phyloP scores from a whole-genome alignment of 2,797 vertebrate species.

The Poecile montanus region DNA sequence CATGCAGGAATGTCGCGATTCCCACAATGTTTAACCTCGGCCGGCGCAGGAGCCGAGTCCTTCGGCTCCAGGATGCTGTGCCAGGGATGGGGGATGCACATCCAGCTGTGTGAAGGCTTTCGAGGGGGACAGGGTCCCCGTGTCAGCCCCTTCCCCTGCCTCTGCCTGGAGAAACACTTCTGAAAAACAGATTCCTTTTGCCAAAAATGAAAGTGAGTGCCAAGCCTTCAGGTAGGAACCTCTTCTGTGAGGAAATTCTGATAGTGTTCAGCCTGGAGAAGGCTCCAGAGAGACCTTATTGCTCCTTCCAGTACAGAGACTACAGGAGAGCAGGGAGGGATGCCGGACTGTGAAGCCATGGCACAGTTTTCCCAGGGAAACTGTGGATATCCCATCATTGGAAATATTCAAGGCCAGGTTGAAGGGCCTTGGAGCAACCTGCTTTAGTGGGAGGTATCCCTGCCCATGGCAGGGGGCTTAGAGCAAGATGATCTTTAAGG shows the following conservation, averaged over 20 bases:
- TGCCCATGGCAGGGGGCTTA: neutral
- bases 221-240: neutral
- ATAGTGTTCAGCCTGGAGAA: neutral
- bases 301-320: neutral
- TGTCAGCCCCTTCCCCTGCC: neutral
- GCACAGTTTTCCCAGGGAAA: neutral
- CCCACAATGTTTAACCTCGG: neutral
- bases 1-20: slow-evolving; percentile 25
- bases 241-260: neutral
- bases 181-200: neutral
- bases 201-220: neutral
- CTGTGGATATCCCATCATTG: neutral
- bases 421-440: accelerated
- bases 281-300: neutral
- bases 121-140: accelerated
- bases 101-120: accelerated
- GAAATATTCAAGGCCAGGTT: neutral
- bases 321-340: neutral
- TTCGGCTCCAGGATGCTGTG: neutral
- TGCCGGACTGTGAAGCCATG: neutral
- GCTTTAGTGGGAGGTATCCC: too few relatives aligned
- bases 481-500: neutral
- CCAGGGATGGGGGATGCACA: neutral
- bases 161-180: neutral
- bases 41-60: neutral